phyloP scores from a whole-genome alignment of 2,113 vertebrate genomes.

The Podiceps cristatus region DNA sequence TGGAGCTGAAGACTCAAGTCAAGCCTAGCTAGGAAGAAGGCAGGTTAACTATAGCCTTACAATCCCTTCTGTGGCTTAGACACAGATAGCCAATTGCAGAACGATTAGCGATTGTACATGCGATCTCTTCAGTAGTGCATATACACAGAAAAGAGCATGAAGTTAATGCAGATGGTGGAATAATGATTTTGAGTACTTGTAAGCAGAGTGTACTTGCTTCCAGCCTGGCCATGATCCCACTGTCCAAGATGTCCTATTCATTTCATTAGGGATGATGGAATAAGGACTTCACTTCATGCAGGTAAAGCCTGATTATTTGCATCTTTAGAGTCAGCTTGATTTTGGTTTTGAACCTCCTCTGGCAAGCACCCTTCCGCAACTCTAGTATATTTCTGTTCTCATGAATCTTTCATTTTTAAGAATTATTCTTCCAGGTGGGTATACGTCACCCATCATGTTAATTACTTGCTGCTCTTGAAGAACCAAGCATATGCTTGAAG shows the following conservation, averaged over 20 bases:
- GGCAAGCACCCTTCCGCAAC: neutral
- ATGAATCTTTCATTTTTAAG: neutral
- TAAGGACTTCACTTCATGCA: neutral
- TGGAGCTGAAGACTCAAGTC: neutral
- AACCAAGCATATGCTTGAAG: neutral
- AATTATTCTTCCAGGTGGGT: neutral
- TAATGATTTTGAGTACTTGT: neutral
- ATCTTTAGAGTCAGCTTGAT: neutral
- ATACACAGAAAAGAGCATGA: neutral
- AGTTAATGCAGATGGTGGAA: neutral
- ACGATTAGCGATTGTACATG: neutral
- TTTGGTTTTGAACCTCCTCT: neutral
- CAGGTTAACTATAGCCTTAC: neutral
- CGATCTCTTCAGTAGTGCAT: neutral
- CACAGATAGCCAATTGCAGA: neutral
- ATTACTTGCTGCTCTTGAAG: neutral
- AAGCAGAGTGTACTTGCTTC: neutral
- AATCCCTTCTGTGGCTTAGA: neutral
- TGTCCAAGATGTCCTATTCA: neutral
- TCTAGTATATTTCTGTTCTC: neutral
- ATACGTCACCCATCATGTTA: neutral
- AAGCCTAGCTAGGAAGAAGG: neutral
- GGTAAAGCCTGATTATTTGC: neutral
- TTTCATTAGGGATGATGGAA: neutral
- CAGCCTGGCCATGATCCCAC: neutral